Evolutionary conservation across 2,113 vertebrate species (phyloP).

Genomic region (Geothlypis trichas): DNA sequence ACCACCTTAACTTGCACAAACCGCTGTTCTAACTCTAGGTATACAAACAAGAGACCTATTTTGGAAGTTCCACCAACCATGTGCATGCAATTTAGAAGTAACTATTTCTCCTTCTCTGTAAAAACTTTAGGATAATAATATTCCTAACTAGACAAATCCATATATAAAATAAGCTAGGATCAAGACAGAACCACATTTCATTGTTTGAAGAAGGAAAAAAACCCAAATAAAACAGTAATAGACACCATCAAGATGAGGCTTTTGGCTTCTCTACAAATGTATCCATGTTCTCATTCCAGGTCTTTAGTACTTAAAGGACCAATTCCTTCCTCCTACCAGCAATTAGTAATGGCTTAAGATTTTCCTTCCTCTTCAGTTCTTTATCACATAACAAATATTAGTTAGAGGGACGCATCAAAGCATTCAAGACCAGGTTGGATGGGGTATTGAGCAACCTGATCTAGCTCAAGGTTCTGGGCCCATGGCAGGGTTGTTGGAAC

Average conservation of each 20-base stretch:
- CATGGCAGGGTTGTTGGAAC: not conserved
- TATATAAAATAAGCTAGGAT: not conserved
- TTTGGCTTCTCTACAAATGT: not conserved
- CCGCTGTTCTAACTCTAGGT: not conserved
- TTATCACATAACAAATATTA: not conserved
- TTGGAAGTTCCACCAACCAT: not conserved
- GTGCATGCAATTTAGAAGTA: not conserved
- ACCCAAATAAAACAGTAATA: not conserved
- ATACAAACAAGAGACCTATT: not conserved
- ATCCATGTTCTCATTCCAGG: not conserved
- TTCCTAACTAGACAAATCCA: not conserved
- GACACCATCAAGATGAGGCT: not conserved
- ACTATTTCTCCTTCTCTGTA: not conserved
- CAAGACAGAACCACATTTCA: not conserved
- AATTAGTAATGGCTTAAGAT: not conserved
- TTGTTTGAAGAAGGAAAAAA: not conserved
- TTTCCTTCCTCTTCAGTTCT: not conserved
- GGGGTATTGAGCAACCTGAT: not conserved
- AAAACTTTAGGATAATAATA: not conserved
- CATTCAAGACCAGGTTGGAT: not conserved
- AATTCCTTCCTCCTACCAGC: not conserved
- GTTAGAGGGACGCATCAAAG: not conserved
- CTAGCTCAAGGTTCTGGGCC: fast-evolving
- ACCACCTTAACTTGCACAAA: not conserved
- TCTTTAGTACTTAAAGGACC: not conserved